A percentile compares a stretch with the other conserved stretches of the same genome.
Evolutionary conservation across 2,888 invertebrate genomes (phyloP).

Genomic region (Sphinx pinastri): DNA sequence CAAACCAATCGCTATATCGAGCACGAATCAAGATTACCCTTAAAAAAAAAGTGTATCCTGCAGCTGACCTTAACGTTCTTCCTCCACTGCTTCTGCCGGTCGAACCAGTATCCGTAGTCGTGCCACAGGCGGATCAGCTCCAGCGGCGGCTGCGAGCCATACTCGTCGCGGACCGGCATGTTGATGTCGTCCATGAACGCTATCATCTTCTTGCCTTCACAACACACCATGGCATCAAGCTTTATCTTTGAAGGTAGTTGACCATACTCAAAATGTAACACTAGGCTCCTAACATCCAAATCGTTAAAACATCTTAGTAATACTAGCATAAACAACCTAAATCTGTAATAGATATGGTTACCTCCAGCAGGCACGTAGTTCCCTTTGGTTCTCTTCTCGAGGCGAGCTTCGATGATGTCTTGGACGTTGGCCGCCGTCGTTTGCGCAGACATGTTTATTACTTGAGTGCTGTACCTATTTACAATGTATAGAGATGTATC

Average conservation of each 20-base stretch:
- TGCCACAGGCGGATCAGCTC: constrained; percentile 94
- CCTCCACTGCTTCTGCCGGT: constrained; percentile 89
- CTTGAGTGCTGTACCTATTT: constrained; percentile 84
- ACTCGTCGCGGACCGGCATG: constrained; percentile 95
- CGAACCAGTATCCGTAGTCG: constrained; percentile 96
- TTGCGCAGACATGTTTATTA: constrained; percentile 95
- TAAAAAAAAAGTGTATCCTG: too few relatives aligned
- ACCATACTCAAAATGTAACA: too few relatives aligned
- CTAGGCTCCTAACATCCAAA: too few relatives aligned
- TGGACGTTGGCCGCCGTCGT: constrained; percentile 93
- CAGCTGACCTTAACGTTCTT: constrained; percentile 88
- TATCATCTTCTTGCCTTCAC: constrained; percentile 88
- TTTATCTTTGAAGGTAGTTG: too few relatives aligned
- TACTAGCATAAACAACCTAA: too few relatives aligned
- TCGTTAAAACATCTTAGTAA: too few relatives aligned
- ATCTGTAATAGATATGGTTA: constrained; percentile 26
- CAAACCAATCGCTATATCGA: too few relatives aligned
- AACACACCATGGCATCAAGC: background rate
- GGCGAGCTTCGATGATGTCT: constrained; percentile 92
- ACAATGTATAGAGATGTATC: background rate
- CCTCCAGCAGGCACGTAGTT: constrained; percentile 91
- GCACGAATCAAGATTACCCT: too few relatives aligned
- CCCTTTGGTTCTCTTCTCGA: constrained; percentile 94
- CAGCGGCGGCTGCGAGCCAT: constrained; percentile 94
- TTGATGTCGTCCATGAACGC: constrained; percentile 96